These are phyloP conservation scores for Ceratosolen solmsi DNA, from an alignment of 1,140 invertebrate species.

Conservation along the genomic window DNA sequence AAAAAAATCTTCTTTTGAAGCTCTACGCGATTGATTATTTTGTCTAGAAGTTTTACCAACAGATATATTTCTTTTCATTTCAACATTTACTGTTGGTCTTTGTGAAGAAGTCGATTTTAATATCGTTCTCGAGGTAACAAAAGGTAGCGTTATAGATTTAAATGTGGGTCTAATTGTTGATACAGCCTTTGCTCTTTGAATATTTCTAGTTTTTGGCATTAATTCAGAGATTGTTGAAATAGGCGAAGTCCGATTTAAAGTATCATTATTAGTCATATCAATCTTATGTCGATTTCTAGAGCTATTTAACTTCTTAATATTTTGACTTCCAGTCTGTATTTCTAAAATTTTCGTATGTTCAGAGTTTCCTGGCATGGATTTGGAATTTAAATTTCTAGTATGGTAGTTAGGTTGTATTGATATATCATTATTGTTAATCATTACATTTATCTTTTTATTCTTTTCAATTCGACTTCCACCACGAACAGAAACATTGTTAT, in stretches of 20 bases:
- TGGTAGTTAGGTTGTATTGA: not conserved
- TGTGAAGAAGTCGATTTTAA: not conserved
- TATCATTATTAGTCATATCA: not conserved
- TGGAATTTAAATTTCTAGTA: conserved; percentile 7
- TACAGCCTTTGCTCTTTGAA: not conserved
- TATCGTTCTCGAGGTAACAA: not conserved
- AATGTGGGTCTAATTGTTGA: not conserved
- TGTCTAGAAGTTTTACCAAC: not conserved
- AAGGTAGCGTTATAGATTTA: not conserved
- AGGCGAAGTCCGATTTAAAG: not conserved
- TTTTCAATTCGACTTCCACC: not conserved
- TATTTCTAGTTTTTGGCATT: not conserved
- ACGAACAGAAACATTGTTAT: not conserved
- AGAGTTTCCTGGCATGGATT: not conserved
- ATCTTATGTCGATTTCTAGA: conserved; percentile 22
- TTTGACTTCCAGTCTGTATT: not conserved
- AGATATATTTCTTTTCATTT: not conserved
- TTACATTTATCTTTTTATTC: not conserved
- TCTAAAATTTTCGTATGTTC: not conserved
- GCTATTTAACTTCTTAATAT: conserved; percentile 13
- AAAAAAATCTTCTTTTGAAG: conserved; percentile 66
- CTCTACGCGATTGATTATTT: conserved; percentile 17
- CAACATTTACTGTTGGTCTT: not conserved
- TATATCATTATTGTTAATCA: not conserved
- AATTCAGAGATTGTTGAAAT: not conserved